A percentile compares a stretch with the other conserved stretches of the same genome.
These are phyloP conservation scores for Sinopyrophorus schimmeli DNA, from an alignment of 2,888 invertebrate genomes.

Conservation along the genomic window DNA sequence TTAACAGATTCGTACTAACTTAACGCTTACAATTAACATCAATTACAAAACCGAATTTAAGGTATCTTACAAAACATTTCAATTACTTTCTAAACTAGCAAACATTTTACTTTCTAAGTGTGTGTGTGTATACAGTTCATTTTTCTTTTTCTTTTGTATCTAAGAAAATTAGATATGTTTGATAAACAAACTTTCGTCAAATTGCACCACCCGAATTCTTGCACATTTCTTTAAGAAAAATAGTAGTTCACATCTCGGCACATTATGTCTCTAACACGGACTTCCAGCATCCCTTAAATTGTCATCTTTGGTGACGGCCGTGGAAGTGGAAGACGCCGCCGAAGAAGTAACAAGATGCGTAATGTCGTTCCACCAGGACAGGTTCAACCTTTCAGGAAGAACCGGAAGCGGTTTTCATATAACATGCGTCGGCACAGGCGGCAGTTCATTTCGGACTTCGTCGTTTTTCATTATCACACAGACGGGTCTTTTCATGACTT, in stretches of 20 bases:
- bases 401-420: constrained; percentile 86
- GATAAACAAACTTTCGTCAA: too few species aligned
- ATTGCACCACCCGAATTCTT: too few species aligned
- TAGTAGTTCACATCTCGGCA: too few species aligned
- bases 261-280: constrained; percentile 43
- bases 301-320: constrained; percentile 39
- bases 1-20: constrained; percentile 17
- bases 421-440: constrained; percentile 62
- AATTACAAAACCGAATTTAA: constrained; percentile 7
- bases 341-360: constrained; percentile 53
- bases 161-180: constrained; percentile 10
- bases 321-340: constrained; percentile 51
- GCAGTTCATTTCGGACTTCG: constrained; percentile 57
- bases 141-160: too few species aligned
- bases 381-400: constrained; percentile 72
- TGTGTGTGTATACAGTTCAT: constrained; percentile 7
- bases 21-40: constrained; percentile 21
- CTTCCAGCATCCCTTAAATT: constrained; percentile 48
- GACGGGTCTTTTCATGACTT: constrained; percentile 59
- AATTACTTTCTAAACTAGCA: too few species aligned
- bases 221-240: too few species aligned
- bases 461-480: constrained; percentile 68
- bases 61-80: constrained; percentile 9
- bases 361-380: constrained; percentile 55
- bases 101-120: too few species aligned